Evolutionary conservation across 1,140 invertebrate genomes (phyloP).

Genomic region (Hylyphantes graminicola): DNA sequence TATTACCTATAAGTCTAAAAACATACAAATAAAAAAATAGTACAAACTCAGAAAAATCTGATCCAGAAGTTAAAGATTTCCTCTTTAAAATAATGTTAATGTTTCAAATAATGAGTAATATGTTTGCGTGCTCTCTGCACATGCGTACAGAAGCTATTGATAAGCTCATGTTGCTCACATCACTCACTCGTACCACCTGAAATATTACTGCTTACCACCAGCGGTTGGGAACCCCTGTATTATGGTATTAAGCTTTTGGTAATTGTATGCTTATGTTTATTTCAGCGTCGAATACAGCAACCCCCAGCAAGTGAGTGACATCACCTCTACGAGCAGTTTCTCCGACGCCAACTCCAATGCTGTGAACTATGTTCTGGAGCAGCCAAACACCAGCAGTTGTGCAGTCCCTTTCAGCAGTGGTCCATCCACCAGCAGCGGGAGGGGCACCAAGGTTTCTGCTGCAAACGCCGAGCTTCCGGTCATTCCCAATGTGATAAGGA

Average conservation of each 20-base stretch:
- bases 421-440: constrained; percentile 12
- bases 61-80: no score
- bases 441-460: not conserved
- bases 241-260: not conserved
- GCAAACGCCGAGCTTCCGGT: constrained; percentile 19
- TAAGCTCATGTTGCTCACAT: no score
- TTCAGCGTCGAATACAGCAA: constrained; percentile 61
- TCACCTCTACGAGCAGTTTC: constrained; percentile 62
- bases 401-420: constrained; percentile 27
- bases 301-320: constrained; percentile 62
- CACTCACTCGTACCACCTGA: no score
- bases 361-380: constrained; percentile 45
- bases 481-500: constrained; percentile 73
- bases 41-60: no score
- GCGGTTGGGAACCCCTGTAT: not conserved
- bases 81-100: no score
- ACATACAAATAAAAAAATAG: no score
- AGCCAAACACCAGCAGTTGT: constrained; percentile 20
- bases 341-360: constrained; percentile 15
- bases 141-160: no score
- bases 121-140: no score
- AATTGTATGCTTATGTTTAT: not conserved
- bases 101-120: no score
- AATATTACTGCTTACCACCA: no score
- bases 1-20: no score